Evolutionary conservation across 2,888 invertebrate genomes (phyloP).

Genomic region (Tiliacea aurago): DNA sequence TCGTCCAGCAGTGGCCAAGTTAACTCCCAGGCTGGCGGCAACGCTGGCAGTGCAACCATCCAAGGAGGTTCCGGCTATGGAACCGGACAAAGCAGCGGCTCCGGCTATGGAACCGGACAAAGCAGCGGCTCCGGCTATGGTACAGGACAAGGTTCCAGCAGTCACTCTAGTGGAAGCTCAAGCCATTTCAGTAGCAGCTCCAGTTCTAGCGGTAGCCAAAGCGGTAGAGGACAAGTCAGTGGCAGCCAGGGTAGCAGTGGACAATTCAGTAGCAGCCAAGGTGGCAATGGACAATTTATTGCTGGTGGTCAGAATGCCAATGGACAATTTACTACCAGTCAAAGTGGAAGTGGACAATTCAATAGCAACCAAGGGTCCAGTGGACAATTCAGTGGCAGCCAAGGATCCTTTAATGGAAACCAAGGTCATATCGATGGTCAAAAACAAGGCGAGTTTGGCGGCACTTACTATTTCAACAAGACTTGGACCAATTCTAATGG

Average conservation of each 20-base stretch:
- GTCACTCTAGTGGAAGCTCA: conserved; percentile 39
- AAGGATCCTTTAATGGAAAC: conserved; percentile 19
- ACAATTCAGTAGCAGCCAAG: conserved; percentile 62
- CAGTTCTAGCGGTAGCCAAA: conserved; percentile 58
- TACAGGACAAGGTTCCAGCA: conserved; percentile 36
- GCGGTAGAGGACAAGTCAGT: conserved; percentile 64
- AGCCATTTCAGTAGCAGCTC: conserved; percentile 41
- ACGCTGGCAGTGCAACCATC: conserved; percentile 39
- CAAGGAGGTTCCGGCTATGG: conserved; percentile 57
- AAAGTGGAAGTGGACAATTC: conserved; percentile 12
- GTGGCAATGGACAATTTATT: conserved; percentile 29
- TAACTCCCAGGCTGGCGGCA: conserved; percentile 58
- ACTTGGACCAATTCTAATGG: conserved; percentile 74
- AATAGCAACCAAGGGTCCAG: conserved; percentile 19
- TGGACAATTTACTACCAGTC: conserved; percentile 48
- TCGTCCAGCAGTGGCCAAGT: conserved; percentile 61
- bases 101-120: conserved; percentile 41
- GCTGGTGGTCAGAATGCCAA: conserved; percentile 59
- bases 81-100: conserved; percentile 29
- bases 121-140: conserved; percentile 33
- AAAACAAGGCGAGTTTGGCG: conserved; percentile 54
- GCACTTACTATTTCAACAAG: conserved; percentile 73
- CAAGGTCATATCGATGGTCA: conserved; percentile 25
- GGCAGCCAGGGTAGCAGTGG: conserved; percentile 60
- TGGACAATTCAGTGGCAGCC: conserved; percentile 19